Evolutionary conservation across 2,888 invertebrate species (phyloP).

Genomic region (Tortricodes alternella): DNA sequence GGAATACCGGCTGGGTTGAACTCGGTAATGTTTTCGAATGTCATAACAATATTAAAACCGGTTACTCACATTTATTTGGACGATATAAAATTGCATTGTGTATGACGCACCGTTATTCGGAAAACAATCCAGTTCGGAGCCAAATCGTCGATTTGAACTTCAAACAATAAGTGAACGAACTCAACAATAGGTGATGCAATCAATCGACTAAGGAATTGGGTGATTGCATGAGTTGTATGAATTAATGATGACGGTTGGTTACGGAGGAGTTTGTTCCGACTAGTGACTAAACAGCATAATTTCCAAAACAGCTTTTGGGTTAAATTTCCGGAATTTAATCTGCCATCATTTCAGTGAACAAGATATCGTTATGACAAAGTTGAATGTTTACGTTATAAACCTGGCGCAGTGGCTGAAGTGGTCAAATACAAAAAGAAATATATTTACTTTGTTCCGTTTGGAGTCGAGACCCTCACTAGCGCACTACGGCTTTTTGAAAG

Average conservation of each 20-base stretch:
- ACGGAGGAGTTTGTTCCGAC: not conserved
- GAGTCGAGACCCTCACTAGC: too few species aligned
- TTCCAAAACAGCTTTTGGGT: too few species aligned
- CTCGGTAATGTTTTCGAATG: not conserved
- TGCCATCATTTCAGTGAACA: too few species aligned
- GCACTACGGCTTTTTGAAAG: too few species aligned
- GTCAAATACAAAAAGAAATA: too few species aligned
- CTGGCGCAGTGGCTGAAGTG: too few species aligned
- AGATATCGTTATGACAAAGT: too few species aligned
- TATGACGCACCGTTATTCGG: conserved; percentile 35
- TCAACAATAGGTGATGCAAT: conserved; percentile 41
- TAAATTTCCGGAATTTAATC: too few species aligned
- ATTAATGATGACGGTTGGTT: conserved; percentile 1
- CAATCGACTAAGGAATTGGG: conserved; percentile 35
- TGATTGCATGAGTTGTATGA: conserved; percentile 35
- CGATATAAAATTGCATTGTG: conserved; percentile 33
- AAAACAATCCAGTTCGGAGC: conserved; percentile 45
- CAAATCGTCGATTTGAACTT: conserved; percentile 40
- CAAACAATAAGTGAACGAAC: conserved; percentile 44
- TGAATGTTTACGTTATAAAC: too few species aligned
- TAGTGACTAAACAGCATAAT: too few species aligned
- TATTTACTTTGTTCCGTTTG: too few species aligned
- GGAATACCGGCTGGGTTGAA: too few species aligned
- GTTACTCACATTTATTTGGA: conserved; percentile 37
- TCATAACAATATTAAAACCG: not conserved